Evolutionary conservation across 2,888 invertebrate species (phyloP).

Genomic region (Xestia sexstrigata): DNA sequence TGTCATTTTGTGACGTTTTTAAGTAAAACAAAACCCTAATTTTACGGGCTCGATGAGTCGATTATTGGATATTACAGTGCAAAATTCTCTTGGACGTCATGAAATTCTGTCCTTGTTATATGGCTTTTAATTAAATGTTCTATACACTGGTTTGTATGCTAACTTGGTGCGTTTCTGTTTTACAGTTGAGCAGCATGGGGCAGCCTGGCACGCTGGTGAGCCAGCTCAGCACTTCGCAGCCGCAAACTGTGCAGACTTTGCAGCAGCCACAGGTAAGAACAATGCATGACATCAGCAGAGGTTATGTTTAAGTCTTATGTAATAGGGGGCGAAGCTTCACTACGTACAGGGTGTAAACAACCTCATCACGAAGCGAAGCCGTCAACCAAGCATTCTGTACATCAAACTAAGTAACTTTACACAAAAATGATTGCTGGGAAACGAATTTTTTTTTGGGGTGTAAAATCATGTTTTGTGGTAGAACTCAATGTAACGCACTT

Average conservation of each 20-base stretch:
- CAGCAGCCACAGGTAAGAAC: conserved; percentile 80
- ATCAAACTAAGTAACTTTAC: no score
- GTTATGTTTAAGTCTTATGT: background rate
- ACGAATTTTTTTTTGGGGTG: no score
- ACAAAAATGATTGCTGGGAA: no score
- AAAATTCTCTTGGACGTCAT: conserved; percentile 42
- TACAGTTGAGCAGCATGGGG: conserved; percentile 88
- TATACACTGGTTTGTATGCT: background rate
- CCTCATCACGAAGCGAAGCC: no score
- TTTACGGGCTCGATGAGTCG: background rate
- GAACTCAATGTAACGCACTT: no score
- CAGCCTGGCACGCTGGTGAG: conserved; percentile 85
- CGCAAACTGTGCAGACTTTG: conserved; percentile 78
- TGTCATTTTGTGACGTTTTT: conserved; percentile 56
- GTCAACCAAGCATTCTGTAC: no score
- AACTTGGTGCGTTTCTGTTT: conserved; percentile 10
- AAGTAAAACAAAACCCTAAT: background rate
- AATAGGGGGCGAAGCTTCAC: background rate
- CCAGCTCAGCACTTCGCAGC: conserved; percentile 76
- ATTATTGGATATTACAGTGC: background rate
- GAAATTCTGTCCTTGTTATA: conserved; percentile 27
- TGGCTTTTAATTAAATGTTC: conserved; percentile 37
- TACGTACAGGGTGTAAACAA: no score
- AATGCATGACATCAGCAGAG: background rate
- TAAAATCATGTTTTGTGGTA: no score